Conservation (phyloP, 2,888 invertebrate genomes). For the Tillus elongatus region DNA sequence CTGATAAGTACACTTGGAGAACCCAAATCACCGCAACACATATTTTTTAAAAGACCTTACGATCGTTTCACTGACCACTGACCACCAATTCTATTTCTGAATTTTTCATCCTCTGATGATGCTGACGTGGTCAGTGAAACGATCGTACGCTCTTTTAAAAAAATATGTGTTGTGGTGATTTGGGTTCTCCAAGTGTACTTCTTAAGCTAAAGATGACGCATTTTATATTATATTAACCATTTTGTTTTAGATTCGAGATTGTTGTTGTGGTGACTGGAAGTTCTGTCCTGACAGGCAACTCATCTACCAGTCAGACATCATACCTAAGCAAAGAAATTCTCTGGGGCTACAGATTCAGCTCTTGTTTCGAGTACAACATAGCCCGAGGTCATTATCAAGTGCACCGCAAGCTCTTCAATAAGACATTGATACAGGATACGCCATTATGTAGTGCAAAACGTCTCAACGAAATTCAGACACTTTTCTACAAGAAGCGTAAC, state of each 20-base stretch:
- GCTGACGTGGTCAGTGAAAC: no score
- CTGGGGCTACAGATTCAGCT: slow-evolving; percentile 73
- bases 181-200: no score
- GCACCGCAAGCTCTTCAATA: slow-evolving; percentile 55
- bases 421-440: slow-evolving; percentile 58
- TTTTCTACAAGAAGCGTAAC: slow-evolving; percentile 45
- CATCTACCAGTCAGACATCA: slow-evolving; percentile 65
- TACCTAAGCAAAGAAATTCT: slow-evolving; percentile 72
- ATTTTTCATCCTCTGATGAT: no score
- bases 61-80: no score
- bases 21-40: no score
- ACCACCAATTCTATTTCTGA: no score
- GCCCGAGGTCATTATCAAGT: slow-evolving; percentile 51
- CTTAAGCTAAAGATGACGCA: no score
- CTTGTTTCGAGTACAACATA: slow-evolving; percentile 44
- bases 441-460: slow-evolving; percentile 83
- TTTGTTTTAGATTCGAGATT: slow-evolving; percentile 60
- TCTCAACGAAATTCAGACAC: slow-evolving; percentile 55
- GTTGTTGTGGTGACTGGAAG: slow-evolving; percentile 76
- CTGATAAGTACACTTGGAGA: no score
- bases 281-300: slow-evolving; percentile 65
- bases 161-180: no score
- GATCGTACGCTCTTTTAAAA: no score
- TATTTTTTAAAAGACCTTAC: no score
- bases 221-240: background rate